Base-by-base conservation (phyloP, 2,113 vertebrate species). In the Xenopus laevis region DNA sequence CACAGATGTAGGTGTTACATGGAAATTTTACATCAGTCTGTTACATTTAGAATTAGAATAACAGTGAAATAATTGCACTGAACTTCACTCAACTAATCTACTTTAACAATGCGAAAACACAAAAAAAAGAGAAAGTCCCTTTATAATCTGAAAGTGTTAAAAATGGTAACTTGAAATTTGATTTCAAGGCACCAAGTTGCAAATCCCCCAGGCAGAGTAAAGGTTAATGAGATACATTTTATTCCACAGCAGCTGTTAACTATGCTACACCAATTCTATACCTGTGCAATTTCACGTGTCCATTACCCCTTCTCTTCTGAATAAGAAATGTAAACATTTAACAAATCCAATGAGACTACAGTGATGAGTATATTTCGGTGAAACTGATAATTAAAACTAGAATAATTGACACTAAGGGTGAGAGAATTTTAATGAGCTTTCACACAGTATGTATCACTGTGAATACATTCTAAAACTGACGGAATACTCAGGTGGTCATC, bases 381-480 rank as follows among this genome's bases (percentile, higher is more conserved):
- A 61, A 68, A 60, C 55, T 67, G 72, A 46, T 74, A 74, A 74
- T 74, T 67, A 74, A 74, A 68, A 23, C 21, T 47, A 68, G 55
- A 60, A 67, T 67, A 74, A 74, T 61, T 67, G 64, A 50, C 53
- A 59, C 61, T 67, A 13, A 21, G 55, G 40, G 57, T 59, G 55
- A 30, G 55, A 65, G 59, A 45, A 60, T 18, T 30, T 30, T 74
- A 74, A 74, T 44, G 55, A 60, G 58, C 40, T 68, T 62, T 75
- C 73, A 75, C 65, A 68, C 73, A 44, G 62, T 62, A 59, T 13
- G n/a, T 44, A 44, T 45, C 21, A 33, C 72, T 60, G 64, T 53
- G 65, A 75, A 62, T n/a, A n/a, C 10, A 45, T 20, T 74, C 58
- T 62, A 44, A 30, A 73, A 18, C 53, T 46, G 45, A 53, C 16